Evolutionary conservation across 2,888 invertebrate genomes (phyloP), one percentile per base, ranked within the genome.

Genomic region (Drosophila subsilvestris): DNA sequence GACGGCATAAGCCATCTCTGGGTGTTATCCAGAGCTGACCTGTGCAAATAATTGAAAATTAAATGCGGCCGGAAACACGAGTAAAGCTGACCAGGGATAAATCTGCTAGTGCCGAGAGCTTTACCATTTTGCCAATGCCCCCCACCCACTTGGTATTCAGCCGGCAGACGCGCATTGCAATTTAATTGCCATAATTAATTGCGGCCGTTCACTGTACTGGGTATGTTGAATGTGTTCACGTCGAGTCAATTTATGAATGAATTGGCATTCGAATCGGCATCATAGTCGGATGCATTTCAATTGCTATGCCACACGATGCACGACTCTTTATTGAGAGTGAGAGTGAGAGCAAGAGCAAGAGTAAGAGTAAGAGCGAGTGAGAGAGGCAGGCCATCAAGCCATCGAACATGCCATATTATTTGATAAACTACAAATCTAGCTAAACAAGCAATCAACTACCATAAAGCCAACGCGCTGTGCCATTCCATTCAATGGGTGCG

Each of bases 151-250:
- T 75, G 51, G 29, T 43, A 81, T 74, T 66, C 77, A 59, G 44
- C 43, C 79, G 57, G 69, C 78, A 67, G 56, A 78, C 76, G 78
- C 71, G 70, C 72, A 80, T 75, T 86, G 81, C 78, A 77, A 79
- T 87, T 86, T 79, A 85, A 90, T 82, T 81, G 80, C 62, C 67
- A 75, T 66, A 73, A 82, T 89, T 87, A 87, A 89, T 84, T 80
- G 72, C 67, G 62, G 37, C 37, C 71, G 44, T 49, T 79, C 37
- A 37, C 37, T n/a, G 6, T 37, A 7, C 37, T 37, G 14, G 37
- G n/a, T 67, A 53, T 43, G 18, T 17, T 48, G 22, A 17, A 10
- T 27, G 50, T 7, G 37, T 47, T 32, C 10, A 25, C 12, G 29
- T 63, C 18, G 57, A 53, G 54, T 53, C 55, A 49, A 58, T 78